Percentiles rank a stretch among this genome's conserved stretches.
These are phyloP conservation scores for Drosophila leonis DNA, from an alignment of 2,888 invertebrate species.

Conservation along the genomic window DNA sequence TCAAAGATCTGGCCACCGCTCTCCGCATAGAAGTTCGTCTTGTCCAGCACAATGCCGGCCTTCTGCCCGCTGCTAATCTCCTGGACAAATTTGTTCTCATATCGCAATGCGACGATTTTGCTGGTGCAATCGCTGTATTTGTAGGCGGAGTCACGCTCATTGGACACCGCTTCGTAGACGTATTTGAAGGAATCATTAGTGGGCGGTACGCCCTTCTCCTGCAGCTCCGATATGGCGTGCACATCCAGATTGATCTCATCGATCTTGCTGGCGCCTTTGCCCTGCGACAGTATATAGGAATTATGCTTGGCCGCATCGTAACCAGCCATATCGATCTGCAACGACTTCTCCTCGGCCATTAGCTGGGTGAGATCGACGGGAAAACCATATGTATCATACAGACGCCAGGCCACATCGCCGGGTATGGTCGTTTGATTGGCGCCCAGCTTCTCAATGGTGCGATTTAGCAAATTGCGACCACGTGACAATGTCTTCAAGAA, in stretches of 20 bases:
- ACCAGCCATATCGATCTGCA: conserved; percentile 94
- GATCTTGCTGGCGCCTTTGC: conserved; percentile 91
- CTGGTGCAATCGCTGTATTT: conserved; percentile 90
- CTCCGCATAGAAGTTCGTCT: conserved; percentile 98
- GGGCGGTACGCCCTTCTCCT: conserved; percentile 90
- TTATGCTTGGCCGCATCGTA: conserved; percentile 97
- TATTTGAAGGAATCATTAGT: conserved; percentile 98
- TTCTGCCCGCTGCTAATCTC: conserved; percentile 93
- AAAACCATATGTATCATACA: conserved; percentile 99
- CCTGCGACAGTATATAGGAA: conserved; percentile 95
- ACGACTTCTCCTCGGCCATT: conserved; percentile 98
- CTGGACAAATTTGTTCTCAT: conserved; percentile 93
- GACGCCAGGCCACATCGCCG: conserved; percentile 98
- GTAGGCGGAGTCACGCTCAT: conserved; percentile 90
- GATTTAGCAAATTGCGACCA: conserved; percentile 95
- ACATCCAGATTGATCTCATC: conserved; percentile 96
- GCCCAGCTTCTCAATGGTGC: conserved; percentile 94
- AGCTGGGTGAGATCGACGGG: conserved; percentile 98
- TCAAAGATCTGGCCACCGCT: conserved; percentile 99
- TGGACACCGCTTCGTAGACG: conserved; percentile 90
- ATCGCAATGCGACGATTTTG: conserved; percentile 93
- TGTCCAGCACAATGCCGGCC: conserved; percentile 96
- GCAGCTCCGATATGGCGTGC: conserved; percentile 96
- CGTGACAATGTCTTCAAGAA: conserved; percentile 97
- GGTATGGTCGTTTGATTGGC: conserved; percentile 90